Evolutionary conservation across 2,113 vertebrate species (phyloP).

Genomic region (Pogona vitticeps): DNA sequence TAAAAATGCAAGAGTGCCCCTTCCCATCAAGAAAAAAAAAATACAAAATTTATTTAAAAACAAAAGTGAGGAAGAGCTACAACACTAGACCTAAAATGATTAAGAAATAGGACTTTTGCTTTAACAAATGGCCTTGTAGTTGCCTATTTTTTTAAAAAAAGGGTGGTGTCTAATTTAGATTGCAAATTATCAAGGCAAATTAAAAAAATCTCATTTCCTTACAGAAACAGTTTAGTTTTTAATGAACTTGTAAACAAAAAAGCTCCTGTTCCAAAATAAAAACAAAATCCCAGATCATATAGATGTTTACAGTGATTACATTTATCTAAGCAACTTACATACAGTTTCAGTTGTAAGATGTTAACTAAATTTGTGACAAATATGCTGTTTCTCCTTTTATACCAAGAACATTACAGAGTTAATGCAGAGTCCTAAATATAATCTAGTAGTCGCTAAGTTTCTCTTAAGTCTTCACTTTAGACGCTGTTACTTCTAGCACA

Average conservation of each 20-base stretch:
- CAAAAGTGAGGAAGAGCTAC: constrained; percentile 75
- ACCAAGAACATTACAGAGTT: constrained; percentile 92
- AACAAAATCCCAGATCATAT: constrained; percentile 85
- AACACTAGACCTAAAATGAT: constrained; percentile 77
- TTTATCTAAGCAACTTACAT: constrained; percentile 92
- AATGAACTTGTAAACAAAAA: constrained; percentile 89
- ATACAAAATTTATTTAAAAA: constrained; percentile 77
- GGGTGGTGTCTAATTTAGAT: constrained; percentile 75
- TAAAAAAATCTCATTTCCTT: constrained; percentile 77
- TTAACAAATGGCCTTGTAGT: constrained; percentile 76
- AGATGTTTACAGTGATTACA: constrained; percentile 90
- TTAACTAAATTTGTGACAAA: constrained; percentile 90
- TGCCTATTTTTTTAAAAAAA: constrained; percentile 71
- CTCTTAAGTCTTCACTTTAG: constrained; percentile 88
- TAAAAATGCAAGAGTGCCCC: constrained; percentile 74
- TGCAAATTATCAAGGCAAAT: constrained; percentile 80
- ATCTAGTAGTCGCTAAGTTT: constrained; percentile 92
- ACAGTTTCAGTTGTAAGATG: constrained; percentile 89
- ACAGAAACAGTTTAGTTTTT: constrained; percentile 85
- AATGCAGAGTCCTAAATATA: constrained; percentile 90
- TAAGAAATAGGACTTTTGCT: constrained; percentile 73
- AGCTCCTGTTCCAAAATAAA: constrained; percentile 84
- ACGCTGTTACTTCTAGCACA: constrained; percentile 88
- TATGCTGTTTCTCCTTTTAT: constrained; percentile 87
- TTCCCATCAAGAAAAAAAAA: constrained; percentile 71